phyloP scores from a whole-genome alignment of 2,797 vertebrate genomes.

The Orestias chungarensis region DNA sequence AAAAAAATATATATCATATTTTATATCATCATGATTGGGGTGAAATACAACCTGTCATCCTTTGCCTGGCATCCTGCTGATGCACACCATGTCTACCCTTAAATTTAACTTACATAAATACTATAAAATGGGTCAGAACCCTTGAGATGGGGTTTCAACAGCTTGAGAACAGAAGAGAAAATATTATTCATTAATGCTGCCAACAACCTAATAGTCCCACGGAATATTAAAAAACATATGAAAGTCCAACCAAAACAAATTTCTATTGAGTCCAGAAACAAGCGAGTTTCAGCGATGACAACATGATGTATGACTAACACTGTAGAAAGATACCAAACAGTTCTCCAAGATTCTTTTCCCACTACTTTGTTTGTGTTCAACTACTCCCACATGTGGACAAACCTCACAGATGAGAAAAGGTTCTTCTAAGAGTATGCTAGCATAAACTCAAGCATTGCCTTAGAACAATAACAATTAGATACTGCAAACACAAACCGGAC shows the following conservation, averaged over 20 bases:
- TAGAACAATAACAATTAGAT: constrained; percentile 36
- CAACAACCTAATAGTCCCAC: constrained; percentile 44
- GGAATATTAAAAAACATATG: constrained; percentile 48
- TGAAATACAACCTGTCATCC: constrained; percentile 58
- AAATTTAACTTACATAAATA: constrained; percentile 53
- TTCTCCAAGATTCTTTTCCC: constrained; percentile 45
- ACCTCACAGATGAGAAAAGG: constrained; percentile 18
- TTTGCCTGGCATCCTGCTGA: constrained; percentile 53
- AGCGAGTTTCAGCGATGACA: constrained; percentile 38
- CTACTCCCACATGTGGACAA: not conserved
- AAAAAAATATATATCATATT: constrained; percentile 20
- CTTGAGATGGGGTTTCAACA: constrained; percentile 59
- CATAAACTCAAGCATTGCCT: constrained; percentile 30
- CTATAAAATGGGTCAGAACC: constrained; percentile 72
- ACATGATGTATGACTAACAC: constrained; percentile 34
- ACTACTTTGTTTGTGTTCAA: constrained; percentile 23
- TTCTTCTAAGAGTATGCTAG: constrained; percentile 7
- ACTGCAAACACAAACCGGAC: constrained; percentile 38
- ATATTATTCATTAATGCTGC: constrained; percentile 39
- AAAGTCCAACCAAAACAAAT: constrained; percentile 29
- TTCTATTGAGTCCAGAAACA: constrained; percentile 34
- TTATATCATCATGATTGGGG: constrained; percentile 60
- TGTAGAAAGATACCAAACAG: constrained; percentile 32
- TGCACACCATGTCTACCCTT: constrained; percentile 53
- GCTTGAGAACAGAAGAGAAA: constrained; percentile 41